Evolutionary conservation across 2,113 vertebrate species (phyloP).

Genomic region (Theristicus caerulescens): DNA sequence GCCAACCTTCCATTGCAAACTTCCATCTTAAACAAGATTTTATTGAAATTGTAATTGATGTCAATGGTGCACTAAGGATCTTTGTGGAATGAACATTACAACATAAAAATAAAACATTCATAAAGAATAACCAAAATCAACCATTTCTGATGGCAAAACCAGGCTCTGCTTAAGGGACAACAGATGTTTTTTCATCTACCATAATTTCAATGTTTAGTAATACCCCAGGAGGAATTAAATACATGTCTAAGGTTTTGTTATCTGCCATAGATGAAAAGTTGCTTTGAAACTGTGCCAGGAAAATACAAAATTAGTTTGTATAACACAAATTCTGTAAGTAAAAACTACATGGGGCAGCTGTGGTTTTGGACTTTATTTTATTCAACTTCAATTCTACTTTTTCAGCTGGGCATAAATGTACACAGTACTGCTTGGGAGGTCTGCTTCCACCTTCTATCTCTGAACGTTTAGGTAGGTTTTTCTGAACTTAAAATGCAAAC

Average conservation of each 20-base stretch:
- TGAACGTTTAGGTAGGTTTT: neutral
- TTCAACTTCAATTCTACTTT: neutral
- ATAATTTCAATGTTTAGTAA: neutral
- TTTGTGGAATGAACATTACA: neutral
- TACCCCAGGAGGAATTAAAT: neutral
- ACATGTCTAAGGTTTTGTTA: neutral
- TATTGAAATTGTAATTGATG: too few species aligned
- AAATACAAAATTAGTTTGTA: neutral
- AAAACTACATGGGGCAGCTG: conserved; percentile 24
- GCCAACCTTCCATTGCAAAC: neutral
- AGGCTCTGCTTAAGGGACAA: neutral
- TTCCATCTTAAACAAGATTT: neutral
- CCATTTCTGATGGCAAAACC: neutral
- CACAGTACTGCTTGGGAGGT: neutral
- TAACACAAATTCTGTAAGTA: neutral
- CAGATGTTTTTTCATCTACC: neutral
- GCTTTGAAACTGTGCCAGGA: neutral
- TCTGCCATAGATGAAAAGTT: neutral
- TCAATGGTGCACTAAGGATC: neutral
- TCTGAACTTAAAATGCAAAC: neutral
- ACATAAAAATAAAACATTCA: neutral
- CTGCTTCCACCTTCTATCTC: neutral
- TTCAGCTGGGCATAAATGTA: neutral
- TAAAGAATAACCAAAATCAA: neutral
- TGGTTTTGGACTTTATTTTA: neutral